phyloP scores from a whole-genome alignment of 1,140 invertebrate species.

The Sinonovacula constricta region DNA sequence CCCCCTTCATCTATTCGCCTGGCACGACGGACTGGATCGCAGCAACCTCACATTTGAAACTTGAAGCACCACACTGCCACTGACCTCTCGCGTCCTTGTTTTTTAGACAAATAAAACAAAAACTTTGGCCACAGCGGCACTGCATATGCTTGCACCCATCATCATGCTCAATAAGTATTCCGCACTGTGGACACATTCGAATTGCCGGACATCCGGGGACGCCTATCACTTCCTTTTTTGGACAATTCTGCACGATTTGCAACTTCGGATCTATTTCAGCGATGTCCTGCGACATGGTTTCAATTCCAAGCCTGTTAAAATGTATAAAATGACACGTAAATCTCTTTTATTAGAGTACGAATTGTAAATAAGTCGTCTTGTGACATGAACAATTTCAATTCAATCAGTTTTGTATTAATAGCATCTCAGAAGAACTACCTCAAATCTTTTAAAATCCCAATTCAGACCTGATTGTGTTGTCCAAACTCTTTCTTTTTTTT shows the following conservation, averaged over 20 bases:
- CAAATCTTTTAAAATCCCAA: no score
- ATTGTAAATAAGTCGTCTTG: no score
- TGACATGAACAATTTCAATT: no score
- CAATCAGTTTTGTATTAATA: no score
- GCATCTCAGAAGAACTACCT: no score
- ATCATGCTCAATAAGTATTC: background rate
- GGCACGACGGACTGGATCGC: no score
- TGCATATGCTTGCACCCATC: conserved; percentile 1
- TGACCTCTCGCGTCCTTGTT: background rate
- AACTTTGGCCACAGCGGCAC: conserved; percentile 1
- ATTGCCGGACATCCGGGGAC: background rate
- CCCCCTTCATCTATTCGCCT: no score
- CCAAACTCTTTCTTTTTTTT: no score
- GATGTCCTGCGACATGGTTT: background rate
- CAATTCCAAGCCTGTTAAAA: no score
- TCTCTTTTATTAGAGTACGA: no score
- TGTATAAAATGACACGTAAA: no score
- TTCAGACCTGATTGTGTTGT: no score
- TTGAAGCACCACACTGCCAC: background rate
- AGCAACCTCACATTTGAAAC: background rate
- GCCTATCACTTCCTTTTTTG: background rate
- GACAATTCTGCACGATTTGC: background rate
- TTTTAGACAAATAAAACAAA: background rate
- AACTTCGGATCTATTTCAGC: background rate
- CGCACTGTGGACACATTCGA: background rate